Base-by-base conservation (phyloP, 2,888 invertebrate species). In the Epistrophella euchroma region DNA sequence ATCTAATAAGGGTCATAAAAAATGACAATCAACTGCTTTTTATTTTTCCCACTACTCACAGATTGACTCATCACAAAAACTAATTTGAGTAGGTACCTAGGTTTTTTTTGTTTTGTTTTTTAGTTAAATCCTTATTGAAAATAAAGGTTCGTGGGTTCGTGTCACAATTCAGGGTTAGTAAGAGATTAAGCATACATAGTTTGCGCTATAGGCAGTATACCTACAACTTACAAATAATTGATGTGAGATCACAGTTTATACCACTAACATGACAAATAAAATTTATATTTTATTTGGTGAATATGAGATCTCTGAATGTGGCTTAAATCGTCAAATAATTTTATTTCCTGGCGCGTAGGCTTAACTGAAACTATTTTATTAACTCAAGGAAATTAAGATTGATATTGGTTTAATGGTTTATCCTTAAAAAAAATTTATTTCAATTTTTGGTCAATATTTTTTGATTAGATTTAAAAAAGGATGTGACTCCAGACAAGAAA, bases 31-130 rank as follows among this genome's bases (percentile, higher is more conserved):
- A 35, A 35, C 17, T 22, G 60, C 15, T 22, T 22, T 40, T 60
- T 40, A 40, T 37, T 22, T 60, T 43, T 25, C n/a, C 43, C 25
- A 25, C 43, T 28, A 11, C 45, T 64, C 17, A 19, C 22, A 45
- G 17, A 17, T 45, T 43, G 64, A 64, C 32, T 60, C 60, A 60
- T 40, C 37, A 35, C 3, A 35, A 56, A 35, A 35, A 35, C 19
- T 58, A 13, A 35, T 35, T 58, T 58, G 17, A 6, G 56, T 35
- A 19, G n/a, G n/a, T 25, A 52, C 5, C n/a, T n/a, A n/a, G n/a
- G 35, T n/a, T 2, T 55, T 55, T 28, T 55, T n/a, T 60, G 60
- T 60, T 32, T 35, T 60, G n/a, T 10, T 5, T 4, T 32, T 11
- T 56, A 22, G 19, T 60, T 22, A 40, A 40, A 40, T 60, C 22